Evolutionary conservation across 37 sponge, comb jelly and placozoan species (phyloP), one percentile per base, ranked within the genome.

Genomic region (Amphimedon queenslandica): DNA sequence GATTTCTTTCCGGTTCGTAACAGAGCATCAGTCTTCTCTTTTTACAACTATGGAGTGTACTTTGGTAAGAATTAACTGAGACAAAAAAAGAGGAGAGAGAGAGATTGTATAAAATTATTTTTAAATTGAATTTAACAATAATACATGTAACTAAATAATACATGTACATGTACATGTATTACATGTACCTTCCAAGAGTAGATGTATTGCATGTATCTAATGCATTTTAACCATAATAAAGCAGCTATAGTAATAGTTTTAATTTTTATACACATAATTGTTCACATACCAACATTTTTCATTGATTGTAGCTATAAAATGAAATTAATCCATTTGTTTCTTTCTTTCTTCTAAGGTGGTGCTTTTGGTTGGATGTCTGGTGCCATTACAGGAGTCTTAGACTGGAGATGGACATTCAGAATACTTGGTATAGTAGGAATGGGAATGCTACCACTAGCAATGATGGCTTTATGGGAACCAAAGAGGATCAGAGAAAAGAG

Each of bases 381-480:
- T 13, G 80, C 74, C 36, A 39, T 93, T 39, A 88, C 77, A 36
- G 42, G 36, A 0, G 23, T 36, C 8, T 64, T 93, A 21, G 57
- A 77, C 73, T 93, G 94, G 94, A 71, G 86, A 36, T 93, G 94
- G 94, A 84, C 86, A 10, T 93, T 87, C 63, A 60, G 81, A 18
- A 79, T 83, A 21, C 78, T 93, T 1, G 94, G 94, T 0, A 88
- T 88, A 18, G 77, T 66, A 27, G 94, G 94, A 25, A 36, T 85
- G 29, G 68, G 56, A 0, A 39, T 73, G 53, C 75, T 82, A 0
- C 89, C 89, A 1, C 20, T 88, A 47, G 79, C 81, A 5, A 11
- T 81, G 4, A 3, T 88, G 31, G 77, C 81, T 29, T 40, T 85
- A 23, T 84, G 86, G 80, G 94, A 93, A 38, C 94, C 94, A 0